A percentile compares a stretch with the other conserved stretches of the same genome.
Evolutionary conservation across 2,113 vertebrate genomes (phyloP).

Genomic region (Asarcornis scutulata): DNA sequence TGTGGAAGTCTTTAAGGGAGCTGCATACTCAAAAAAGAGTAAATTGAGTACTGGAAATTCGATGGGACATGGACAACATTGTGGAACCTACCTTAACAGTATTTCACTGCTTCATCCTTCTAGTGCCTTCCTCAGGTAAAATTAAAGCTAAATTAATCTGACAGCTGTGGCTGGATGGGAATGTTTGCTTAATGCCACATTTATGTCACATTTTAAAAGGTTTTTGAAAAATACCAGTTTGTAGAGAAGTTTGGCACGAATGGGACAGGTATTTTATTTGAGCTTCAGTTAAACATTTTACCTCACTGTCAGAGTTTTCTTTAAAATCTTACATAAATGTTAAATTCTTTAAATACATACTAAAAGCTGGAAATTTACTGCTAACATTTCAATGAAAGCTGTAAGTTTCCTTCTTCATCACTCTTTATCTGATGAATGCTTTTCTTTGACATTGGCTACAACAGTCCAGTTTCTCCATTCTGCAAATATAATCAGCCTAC

Average conservation of each 20-base stretch:
- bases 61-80: neutral
- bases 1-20: neutral
- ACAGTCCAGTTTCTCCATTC: neutral
- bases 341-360: neutral
- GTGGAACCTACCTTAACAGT: neutral
- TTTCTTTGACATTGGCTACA: neutral
- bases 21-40: neutral
- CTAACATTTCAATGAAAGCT: neutral
- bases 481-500: neutral
- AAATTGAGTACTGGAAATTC: neutral
- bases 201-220: neutral
- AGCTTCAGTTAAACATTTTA: neutral
- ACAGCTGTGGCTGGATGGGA: neutral
- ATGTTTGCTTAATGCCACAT: neutral
- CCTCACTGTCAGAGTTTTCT: neutral
- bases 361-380: neutral
- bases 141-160: neutral
- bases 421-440: neutral
- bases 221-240: neutral
- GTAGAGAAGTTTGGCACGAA: neutral
- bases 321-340: neutral
- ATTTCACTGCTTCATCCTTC: neutral
- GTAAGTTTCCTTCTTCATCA: neutral
- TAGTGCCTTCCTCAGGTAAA: neutral
- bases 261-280: neutral